These are phyloP conservation scores for Coronaproctus castanopsis DNA, from an alignment of 2,888 invertebrate species.

Conservation along the genomic window DNA sequence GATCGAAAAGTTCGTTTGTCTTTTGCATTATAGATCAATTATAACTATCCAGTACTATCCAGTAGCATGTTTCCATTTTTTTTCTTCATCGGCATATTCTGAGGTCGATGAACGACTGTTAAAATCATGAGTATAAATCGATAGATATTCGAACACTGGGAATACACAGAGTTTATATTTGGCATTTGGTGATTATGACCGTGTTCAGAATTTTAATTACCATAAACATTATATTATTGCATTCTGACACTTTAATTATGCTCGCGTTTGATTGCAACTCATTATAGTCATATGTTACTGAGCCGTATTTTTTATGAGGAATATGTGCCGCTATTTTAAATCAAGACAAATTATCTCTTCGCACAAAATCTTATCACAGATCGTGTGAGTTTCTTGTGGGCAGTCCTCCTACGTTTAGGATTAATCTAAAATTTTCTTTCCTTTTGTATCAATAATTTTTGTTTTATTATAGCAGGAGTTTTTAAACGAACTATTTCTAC, in stretches of 20 bases:
- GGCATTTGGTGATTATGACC: not conserved
- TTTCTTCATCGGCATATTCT: not conserved
- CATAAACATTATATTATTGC: not conserved
- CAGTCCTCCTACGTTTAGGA: not conserved
- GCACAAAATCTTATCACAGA: not conserved
- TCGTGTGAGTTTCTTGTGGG: not conserved
- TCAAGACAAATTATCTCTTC: not conserved
- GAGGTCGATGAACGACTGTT: not conserved
- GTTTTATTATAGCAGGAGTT: not conserved
- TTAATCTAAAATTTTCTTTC: not conserved
- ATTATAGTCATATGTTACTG: not conserved
- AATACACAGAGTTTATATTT: not conserved
- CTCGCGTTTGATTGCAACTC: not conserved
- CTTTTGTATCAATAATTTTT: not conserved
- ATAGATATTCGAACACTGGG: not conserved
- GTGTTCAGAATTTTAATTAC: not conserved
- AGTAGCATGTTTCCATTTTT: not conserved
- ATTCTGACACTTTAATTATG: not conserved
- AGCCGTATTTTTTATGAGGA: not conserved
- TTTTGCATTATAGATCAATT: not conserved
- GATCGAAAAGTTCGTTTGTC: not conserved
- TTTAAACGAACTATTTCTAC: not conserved
- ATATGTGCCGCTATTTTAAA: not conserved
- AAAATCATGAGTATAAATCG: not conserved
- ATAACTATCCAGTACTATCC: not conserved